A percentile compares a stretch with the other conserved stretches of the same genome.
phyloP scores from a whole-genome alignment of 2,113 vertebrate genomes.

The Mormyrus lacerda region DNA sequence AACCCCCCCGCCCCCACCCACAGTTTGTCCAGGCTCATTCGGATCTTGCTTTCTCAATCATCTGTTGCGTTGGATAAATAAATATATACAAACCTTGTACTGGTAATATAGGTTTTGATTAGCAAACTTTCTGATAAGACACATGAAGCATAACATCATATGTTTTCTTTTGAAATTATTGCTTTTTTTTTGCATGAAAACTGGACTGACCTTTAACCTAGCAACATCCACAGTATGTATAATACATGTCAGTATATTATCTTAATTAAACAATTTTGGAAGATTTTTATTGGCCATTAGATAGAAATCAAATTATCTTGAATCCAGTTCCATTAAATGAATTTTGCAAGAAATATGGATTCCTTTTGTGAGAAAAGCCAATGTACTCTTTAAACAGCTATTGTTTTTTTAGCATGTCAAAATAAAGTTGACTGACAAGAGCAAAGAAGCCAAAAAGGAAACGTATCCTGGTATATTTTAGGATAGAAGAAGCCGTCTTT shows the following conservation, averaged over 20 bases:
- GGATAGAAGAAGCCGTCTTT: slow-evolving; percentile 23
- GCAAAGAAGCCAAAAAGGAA: slow-evolving; percentile 24
- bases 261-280: not conserved
- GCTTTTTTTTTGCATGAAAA: not conserved
- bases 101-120: not conserved
- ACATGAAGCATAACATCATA: not conserved
- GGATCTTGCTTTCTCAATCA: not conserved
- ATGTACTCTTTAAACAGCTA: not conserved
- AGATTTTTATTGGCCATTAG: not conserved
- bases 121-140: not conserved
- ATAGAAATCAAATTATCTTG: not conserved
- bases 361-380: not conserved
- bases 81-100: not conserved
- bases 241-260: not conserved
- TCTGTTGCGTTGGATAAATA: not conserved
- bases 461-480: slow-evolving; percentile 12
- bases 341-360: not conserved
- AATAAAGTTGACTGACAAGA: slow-evolving; percentile 20
- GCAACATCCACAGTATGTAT: not conserved
- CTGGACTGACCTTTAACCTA: not conserved
- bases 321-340: not conserved
- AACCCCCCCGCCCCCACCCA: too few species aligned
- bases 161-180: not conserved
- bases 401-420: not conserved
- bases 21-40: not conserved